phyloP scores from a whole-genome alignment of 2,113 vertebrate species.

The Charadrius vociferus region DNA sequence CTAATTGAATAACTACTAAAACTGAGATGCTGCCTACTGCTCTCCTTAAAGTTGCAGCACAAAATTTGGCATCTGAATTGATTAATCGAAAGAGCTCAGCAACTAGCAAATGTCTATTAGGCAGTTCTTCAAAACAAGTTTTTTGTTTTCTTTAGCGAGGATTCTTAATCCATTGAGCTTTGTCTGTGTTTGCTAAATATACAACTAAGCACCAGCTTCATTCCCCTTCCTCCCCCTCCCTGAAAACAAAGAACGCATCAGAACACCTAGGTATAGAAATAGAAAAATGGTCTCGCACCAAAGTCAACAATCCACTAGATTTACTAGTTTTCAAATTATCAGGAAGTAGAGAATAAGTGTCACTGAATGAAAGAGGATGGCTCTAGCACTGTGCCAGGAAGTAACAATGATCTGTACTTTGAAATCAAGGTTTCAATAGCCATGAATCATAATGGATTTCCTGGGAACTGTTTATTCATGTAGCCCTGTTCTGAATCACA shows the following conservation, averaged over 20 bases:
- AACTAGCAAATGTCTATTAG: neutral
- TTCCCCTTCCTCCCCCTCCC: neutral
- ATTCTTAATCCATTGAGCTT: neutral
- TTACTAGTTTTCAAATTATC: neutral
- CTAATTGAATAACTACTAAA: neutral
- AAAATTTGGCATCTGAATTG: conserved; percentile 6
- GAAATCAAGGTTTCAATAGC: neutral
- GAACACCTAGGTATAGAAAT: neutral
- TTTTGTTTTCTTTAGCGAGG: neutral
- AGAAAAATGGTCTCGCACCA: neutral
- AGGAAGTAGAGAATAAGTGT: neutral
- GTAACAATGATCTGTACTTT: neutral
- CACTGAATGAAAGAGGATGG: neutral
- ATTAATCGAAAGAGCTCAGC: neutral
- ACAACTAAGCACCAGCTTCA: neutral
- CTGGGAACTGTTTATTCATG: neutral
- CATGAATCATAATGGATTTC: neutral
- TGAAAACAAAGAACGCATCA: neutral
- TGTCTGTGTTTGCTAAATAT: neutral
- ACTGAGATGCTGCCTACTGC: neutral
- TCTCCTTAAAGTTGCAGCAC: neutral
- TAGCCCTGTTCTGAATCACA: neutral
- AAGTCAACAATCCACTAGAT: neutral
- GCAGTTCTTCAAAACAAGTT: conserved; percentile 2
- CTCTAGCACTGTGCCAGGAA: neutral